These are phyloP conservation scores for Nautilus pompilius DNA, from an alignment of 1,140 invertebrate genomes.

Conservation along the genomic window DNA sequence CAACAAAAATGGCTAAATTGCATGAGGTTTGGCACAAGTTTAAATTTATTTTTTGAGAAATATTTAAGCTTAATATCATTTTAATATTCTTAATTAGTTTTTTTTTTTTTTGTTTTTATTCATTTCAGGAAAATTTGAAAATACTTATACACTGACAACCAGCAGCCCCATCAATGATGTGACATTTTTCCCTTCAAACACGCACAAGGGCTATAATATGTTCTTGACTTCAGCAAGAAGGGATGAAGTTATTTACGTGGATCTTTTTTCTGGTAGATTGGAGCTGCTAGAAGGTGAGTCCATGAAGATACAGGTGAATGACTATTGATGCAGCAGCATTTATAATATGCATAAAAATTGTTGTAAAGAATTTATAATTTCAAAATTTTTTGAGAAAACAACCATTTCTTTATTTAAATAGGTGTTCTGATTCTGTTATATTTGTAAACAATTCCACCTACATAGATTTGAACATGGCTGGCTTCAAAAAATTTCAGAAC, in stretches of 20 bases:
- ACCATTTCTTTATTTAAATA: neutral
- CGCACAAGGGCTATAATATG: constrained; percentile 73
- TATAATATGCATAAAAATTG: neutral
- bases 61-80: too few relatives aligned
- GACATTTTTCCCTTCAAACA: constrained; percentile 73
- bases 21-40: too few relatives aligned
- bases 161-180: constrained; percentile 74
- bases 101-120: too few relatives aligned
- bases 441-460: neutral
- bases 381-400: neutral
- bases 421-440: neutral
- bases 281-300: constrained; percentile 65
- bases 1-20: too few relatives aligned
- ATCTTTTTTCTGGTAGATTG: constrained; percentile 75
- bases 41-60: too few relatives aligned
- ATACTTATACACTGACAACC: constrained; percentile 75
- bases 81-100: too few relatives aligned
- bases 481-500: neutral
- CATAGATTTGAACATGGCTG: neutral
- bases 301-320: neutral
- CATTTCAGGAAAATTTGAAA: constrained; percentile 59
- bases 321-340: neutral
- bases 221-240: constrained; percentile 72
- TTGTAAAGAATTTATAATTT: neutral
- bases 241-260: constrained; percentile 73